Conservation (phyloP, 2,797 vertebrate genomes). For the Graptemys geographica region DNA sequence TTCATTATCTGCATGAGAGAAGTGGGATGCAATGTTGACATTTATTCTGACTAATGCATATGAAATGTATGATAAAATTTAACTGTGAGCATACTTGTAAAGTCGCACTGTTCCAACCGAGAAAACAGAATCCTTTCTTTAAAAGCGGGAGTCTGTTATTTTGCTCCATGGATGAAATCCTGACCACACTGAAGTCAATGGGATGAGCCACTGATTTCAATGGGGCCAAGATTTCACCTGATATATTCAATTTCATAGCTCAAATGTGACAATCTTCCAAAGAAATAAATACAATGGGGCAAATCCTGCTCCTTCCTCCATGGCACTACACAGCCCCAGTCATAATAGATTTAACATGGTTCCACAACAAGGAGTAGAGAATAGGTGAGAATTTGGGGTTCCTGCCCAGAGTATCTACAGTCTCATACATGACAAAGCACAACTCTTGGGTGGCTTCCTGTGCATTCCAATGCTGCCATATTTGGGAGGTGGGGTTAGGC, state of each 20-base stretch:
- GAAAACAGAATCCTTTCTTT: neutral
- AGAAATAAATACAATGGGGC: neutral
- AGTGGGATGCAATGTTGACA: neutral
- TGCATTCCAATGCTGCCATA: neutral
- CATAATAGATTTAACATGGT: neutral
- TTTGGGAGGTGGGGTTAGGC: neutral
- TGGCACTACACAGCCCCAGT: no score
- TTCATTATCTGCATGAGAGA: slow-evolving; percentile 74
- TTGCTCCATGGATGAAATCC: neutral
- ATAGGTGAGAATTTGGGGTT: neutral
- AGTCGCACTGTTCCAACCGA: neutral
- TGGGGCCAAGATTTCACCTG: neutral
- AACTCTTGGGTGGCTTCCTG: neutral
- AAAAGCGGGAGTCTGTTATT: neutral
- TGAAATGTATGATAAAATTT: neutral
- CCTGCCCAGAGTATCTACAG: neutral
- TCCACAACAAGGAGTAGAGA: neutral
- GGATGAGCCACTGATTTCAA: neutral
- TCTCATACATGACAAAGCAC: neutral
- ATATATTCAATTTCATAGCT: neutral
- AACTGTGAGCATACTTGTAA: neutral
- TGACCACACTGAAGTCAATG: neutral
- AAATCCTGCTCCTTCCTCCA: neutral
- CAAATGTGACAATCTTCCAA: neutral
- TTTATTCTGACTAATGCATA: neutral